Percentiles rank a stretch among this genome's conserved stretches.
phyloP scores from a whole-genome alignment of 1,140 invertebrate species.

The Drosophila setifemur region DNA sequence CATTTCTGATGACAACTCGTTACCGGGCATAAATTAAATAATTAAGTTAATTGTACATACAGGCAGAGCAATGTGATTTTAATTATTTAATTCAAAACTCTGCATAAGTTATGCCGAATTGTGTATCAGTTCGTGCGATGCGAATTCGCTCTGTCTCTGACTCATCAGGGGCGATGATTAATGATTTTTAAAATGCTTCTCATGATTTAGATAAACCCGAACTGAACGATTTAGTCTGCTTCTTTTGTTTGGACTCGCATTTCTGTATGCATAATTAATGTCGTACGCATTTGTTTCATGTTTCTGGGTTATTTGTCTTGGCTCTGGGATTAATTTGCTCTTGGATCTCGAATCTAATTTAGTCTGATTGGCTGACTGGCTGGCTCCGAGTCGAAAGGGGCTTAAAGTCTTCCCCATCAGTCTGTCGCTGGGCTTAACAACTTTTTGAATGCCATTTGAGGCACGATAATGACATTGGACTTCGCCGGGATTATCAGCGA shows the following conservation, averaged over 20 bases:
- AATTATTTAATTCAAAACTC: conserved; percentile 68
- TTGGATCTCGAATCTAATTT: conserved; percentile 12
- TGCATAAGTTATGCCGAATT: conserved; percentile 73
- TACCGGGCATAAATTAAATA: conserved; percentile 72
- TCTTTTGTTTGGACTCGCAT: conserved; percentile 17
- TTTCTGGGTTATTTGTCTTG: conserved; percentile 42
- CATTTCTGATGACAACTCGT: conserved; percentile 31
- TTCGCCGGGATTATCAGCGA: conserved; percentile 9
- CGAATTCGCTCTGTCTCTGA: background rate
- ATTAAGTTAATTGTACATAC: conserved; percentile 69
- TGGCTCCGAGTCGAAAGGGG: conserved; percentile 16
- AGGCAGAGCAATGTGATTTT: conserved; percentile 66
- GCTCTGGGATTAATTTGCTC: conserved; percentile 28
- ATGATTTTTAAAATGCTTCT: conserved; percentile 66
- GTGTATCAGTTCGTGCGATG: conserved; percentile 14
- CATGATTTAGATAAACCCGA: conserved; percentile 41
- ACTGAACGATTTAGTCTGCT: conserved; percentile 61
- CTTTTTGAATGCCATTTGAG: conserved; percentile 26
- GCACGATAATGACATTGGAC: conserved; percentile 24
- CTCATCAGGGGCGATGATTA: conserved; percentile 65
- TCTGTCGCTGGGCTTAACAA: conserved; percentile 25
- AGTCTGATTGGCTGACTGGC: conserved; percentile 12
- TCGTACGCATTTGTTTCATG: conserved; percentile 54
- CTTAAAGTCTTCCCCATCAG: conserved; percentile 14
- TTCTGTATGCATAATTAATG: conserved; percentile 68